Evolutionary conservation across 2,113 vertebrate species (phyloP), one percentile per base, ranked within the genome.

Genomic region (Perca fluviatilis): DNA sequence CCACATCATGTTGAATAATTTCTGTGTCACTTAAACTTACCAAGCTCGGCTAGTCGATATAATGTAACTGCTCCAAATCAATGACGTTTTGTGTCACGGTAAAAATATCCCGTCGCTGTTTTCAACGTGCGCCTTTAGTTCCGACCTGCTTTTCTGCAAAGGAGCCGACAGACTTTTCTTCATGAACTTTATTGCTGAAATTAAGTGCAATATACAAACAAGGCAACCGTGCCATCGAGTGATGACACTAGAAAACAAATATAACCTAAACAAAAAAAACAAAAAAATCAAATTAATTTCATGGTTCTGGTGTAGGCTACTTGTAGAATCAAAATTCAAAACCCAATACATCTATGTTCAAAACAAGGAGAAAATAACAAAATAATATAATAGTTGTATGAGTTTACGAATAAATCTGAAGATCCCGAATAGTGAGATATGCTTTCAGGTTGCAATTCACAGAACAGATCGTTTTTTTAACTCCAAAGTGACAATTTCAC

Each of bases 71-170:
- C 60, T 87, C 56, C 83, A 57, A 66, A 15, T 30, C 50, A 47
- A 81, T 81, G 74, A 86, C 83, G 78, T 72, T 21, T 25, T 27
- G 92, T 85, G 93, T 92, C 36, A 87, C 93, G 1, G 33, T 62
- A 6, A 87, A 90, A 82, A 47, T 10, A 36, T 12, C 36, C 74
- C 86, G 85, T n/a, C 25, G 4, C 3, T 10, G 11, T 11, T 14
- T 13, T 43, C 4, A 3, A 47, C 0, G 0, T 0, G 21, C 3
- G 21, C 30, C 4, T 62, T 27, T 27, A 49, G 90, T 91, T 93
- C 89, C 88, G 46, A 49, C 33, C 53, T n/a, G 2, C 4, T 61
- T 40, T 68, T 73, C 7, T 58, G 56, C 66, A 30, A 27, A 60
- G 25, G 33, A 6, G 33, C 33, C 6, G 33, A 33, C 1, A 6